Base-by-base conservation (phyloP, 2,888 invertebrate genomes). In the Anthrax anthrax region DNA sequence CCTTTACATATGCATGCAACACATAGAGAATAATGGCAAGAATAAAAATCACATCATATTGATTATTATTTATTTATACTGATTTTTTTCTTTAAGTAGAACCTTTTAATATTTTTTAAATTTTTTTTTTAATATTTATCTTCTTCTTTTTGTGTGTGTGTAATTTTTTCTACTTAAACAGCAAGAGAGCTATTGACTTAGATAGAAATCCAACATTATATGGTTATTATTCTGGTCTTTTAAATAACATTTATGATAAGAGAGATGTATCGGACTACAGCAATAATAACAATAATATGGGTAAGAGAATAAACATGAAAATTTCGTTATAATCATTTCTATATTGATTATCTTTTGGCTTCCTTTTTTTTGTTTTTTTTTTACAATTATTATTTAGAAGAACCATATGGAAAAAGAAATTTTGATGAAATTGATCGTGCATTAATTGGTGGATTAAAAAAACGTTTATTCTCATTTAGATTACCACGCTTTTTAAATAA, bases 391-490 rank as follows among this genome's bases (percentile, higher is more conserved):
- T n/a, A n/a, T n/a, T n/a, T n/a, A 12, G 29, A 32, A 12, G 29
- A 32, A 32, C 29, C 29, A 37, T 34, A 37, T 32, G 38, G 37
- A 1, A 51, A 50, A 41, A 19, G 45, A 14, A 49, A 49, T 46
- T 47, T 51, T 27, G 51, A 51, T 41, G 49, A 49, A 43, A 51
- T 51, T 18, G 51, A 51, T 40, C 47, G 51, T n/a, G 40, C 36
- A 27, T 43, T 36, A 32, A 43, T 51, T 27, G 42, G 29, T 19
- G 43, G 43, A 13, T 38, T 49, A 12, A 47, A 41, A 32, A 40
- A 41, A 45, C 36, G 36, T 16, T 32, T 32, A 32, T 32, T 12
- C 1, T 12, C 29, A 32, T 32, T 12, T 32, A 32, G 13, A 32
- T 32, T 32, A 32, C 29, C 29, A 32, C 29, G 6, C 1, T 32